Evolutionary conservation across 2,888 invertebrate genomes (phyloP), one percentile per base, ranked within the genome.

Genomic region (Allygus modestus): DNA sequence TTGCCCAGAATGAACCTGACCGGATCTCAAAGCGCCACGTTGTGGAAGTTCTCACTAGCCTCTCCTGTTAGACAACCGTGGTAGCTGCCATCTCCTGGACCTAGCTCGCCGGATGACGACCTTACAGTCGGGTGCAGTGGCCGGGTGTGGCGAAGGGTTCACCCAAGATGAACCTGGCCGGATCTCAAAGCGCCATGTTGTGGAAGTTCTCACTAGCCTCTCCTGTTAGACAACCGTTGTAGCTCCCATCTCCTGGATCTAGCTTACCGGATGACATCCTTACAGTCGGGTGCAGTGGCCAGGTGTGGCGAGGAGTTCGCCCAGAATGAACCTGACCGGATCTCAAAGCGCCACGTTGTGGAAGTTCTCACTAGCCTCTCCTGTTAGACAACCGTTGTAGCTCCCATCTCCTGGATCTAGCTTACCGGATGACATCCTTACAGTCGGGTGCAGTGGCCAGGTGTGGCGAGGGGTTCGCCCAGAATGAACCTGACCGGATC

Each of bases 221-320:
- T 61, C 69, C 0, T 61, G 2, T 15, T 46, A 46, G 26, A 26
- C 41, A 0, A 83, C 83, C 23, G 54, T 81, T n/a, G 81, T 85
- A 31, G 84, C 84, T 20, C 83, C 86, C 87, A 87, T 86, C 86
- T 87, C 87, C 73, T 87, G 88, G 46, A 17, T 17, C 7, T 46
- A 46, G 46, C 46, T 17, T 12, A 46, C 11, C 1, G 17, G 11
- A 17, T 17, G 46, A 46, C 46, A 2, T 17, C 12, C 11, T 46
- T 46, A 17, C 46, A 46, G 46, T 17, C 12, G 46, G 12, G 46
- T 46, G 46, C 17, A 46, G n/a, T 12, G 11, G n/a, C 46, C 46
- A 17, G 51, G n/a, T 51, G 5, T 61, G 61, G 1, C 61, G 61
- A 7, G 31, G 31, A 11, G 9, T 0, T 69, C 26, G 31, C 69